A percentile compares a stretch with the other conserved stretches of the same genome.
These are phyloP conservation scores for Buphagus erythrorhynchus DNA, from an alignment of 2,797 vertebrate genomes.

Conservation along the genomic window DNA sequence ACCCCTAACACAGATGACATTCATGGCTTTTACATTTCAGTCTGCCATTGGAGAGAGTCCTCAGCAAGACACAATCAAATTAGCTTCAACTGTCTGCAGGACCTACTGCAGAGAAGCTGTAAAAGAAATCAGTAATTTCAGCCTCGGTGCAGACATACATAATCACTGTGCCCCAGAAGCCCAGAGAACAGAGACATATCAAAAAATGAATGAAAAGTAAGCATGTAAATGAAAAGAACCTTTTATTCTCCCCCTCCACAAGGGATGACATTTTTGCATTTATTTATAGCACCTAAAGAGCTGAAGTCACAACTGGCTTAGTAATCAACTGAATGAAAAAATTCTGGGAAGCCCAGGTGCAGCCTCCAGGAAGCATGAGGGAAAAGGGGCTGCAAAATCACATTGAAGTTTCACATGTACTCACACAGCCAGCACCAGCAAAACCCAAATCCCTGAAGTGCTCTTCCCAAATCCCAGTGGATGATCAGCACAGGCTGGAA, in stretches of 20 bases:
- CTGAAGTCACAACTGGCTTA: neutral
- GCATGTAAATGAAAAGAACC: neutral
- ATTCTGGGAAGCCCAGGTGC: neutral
- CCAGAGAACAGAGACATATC: neutral
- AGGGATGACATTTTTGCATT: neutral
- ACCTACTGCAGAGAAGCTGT: neutral
- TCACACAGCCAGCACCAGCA: neutral
- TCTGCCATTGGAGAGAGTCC: neutral
- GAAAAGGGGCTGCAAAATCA: neutral
- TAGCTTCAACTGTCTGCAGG: neutral
- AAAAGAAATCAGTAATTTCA: neutral
- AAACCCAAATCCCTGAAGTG: neutral
- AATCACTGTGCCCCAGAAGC: neutral
- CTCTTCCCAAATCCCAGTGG: neutral
- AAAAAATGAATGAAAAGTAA: neutral
- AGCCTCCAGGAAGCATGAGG: neutral
- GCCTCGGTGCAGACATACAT: neutral
- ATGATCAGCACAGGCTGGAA: neutral
- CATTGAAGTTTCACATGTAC: neutral
- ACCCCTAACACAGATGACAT: neutral
- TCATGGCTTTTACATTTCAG: neutral
- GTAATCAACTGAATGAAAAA: neutral
- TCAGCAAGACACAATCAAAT: slow-evolving; percentile 51
- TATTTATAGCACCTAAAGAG: neutral
- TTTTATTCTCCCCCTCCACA: neutral